These are phyloP conservation scores for Aspidiotus destructor DNA, from an alignment of 2,888 invertebrate genomes.

Conservation along the genomic window DNA sequence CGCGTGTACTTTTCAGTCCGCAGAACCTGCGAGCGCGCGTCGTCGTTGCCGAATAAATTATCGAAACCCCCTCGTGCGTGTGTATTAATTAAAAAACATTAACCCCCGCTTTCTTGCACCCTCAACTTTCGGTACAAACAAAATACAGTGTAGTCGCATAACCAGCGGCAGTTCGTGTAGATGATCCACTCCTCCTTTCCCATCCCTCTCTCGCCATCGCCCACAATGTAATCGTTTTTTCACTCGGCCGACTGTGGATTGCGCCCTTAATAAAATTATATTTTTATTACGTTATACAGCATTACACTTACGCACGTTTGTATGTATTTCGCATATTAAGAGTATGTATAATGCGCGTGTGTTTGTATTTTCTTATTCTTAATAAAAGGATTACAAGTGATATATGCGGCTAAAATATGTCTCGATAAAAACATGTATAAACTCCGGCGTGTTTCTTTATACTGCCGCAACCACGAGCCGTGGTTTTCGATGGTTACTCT, in stretches of 20 bases:
- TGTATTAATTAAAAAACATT: not conserved
- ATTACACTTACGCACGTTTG: not conserved
- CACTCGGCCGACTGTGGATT: not conserved
- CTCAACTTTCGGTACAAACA: not conserved
- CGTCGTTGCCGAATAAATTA: not conserved
- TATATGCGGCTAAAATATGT: not conserved
- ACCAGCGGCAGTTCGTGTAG: not conserved
- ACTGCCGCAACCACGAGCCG: too few relatives aligned
- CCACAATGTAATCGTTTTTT: not conserved
- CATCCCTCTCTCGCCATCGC: not conserved
- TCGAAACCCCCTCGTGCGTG: not conserved
- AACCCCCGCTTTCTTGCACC: not conserved
- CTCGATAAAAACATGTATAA: not conserved
- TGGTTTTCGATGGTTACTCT: too few relatives aligned
- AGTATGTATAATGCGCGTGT: too few relatives aligned
- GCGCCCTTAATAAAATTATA: constrained; percentile 4
- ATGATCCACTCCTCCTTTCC: not conserved
- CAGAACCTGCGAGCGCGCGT: not conserved
- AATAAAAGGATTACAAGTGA: not conserved
- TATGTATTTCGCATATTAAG: too few relatives aligned
- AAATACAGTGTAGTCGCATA: not conserved
- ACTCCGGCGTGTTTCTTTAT: too few relatives aligned
- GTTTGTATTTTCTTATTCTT: not conserved
- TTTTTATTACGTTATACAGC: not conserved
- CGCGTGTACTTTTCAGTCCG: constrained; percentile 4